Conservation (phyloP, 64 coral and sea anemone genomes). For the Pocillopora verrucosa region DNA sequence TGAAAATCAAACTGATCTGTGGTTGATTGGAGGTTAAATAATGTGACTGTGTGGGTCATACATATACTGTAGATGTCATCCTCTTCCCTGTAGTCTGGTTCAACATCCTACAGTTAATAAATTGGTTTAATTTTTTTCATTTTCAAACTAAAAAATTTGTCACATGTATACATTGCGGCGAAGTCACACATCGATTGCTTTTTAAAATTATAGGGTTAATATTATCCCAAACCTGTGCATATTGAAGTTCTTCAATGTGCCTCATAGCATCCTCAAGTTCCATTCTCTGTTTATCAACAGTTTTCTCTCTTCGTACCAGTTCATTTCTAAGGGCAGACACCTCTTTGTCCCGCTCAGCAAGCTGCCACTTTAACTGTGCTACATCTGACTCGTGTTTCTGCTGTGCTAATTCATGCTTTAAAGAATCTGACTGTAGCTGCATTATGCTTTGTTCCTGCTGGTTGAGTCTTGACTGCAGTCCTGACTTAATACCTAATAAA, state of each 20-base stretch:
- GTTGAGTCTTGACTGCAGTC: conserved; percentile 71
- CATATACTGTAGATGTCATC: no score
- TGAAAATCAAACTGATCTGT: no score
- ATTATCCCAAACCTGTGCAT: conserved; percentile 65
- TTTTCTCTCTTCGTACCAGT: conserved; percentile 74
- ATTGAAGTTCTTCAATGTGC: conserved; percentile 74
- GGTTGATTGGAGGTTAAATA: no score
- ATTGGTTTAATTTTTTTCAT: no score
- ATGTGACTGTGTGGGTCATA: no score
- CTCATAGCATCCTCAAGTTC: conserved; percentile 79
- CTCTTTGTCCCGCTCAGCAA: conserved; percentile 86
- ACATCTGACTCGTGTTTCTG: conserved; percentile 74
- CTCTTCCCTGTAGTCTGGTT: no score
- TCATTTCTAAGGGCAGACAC: conserved; percentile 79
- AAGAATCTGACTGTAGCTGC: conserved; percentile 88
- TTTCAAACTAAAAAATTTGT: no score
- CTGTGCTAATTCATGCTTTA: conserved; percentile 85
- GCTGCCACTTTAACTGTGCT: conserved; percentile 65
- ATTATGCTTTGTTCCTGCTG: conserved; percentile 94
- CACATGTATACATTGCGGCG: no score
- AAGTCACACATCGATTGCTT: no score
- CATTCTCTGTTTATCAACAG: conserved; percentile 82
- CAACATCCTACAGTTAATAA: no score
- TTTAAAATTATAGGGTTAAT: not conserved
- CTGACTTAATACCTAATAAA: conserved; percentile 74